Percentiles rank a stretch among this genome's conserved stretches.
Conservation (phyloP, 2,888 invertebrate species). For the Torymus tubicola region DNA sequence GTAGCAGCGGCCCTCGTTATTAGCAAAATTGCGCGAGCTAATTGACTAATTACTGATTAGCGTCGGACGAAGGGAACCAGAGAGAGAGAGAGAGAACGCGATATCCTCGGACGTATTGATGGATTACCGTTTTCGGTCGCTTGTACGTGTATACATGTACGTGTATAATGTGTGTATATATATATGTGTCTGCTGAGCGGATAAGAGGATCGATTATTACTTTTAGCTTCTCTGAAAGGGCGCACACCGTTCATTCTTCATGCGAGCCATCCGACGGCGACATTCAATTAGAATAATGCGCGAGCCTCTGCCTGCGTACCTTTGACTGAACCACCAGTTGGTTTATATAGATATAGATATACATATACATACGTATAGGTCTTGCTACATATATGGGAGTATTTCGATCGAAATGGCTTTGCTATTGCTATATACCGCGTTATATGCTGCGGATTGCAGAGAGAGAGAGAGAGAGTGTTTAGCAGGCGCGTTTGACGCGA, state of each 20-base stretch:
- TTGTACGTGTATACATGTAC: background rate
- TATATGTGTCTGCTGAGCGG: background rate
- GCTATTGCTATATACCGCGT: too few species aligned
- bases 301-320: background rate
- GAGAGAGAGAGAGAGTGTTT: too few species aligned
- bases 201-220: conserved; percentile 23
- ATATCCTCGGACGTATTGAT: conserved; percentile 64
- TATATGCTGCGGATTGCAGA: too few species aligned
- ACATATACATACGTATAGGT: too few species aligned
- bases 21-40: conserved; percentile 72
- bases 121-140: conserved; percentile 63
- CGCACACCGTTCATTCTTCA: conserved; percentile 23
- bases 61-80: conserved; percentile 60
- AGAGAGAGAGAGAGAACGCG: conserved; percentile 8
- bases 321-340: background rate
- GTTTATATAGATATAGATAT: too few species aligned
- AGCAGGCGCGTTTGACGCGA: too few species aligned
- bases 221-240: conserved; percentile 9
- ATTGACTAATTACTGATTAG: conserved; percentile 72
- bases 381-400: too few species aligned
- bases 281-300: conserved; percentile 60
- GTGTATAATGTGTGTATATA: conserved; percentile 59
- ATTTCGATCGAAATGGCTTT: too few species aligned
- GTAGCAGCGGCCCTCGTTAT: conserved; percentile 61
- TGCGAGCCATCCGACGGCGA: conserved; percentile 1